Evolutionary conservation across 1,140 invertebrate genomes (phyloP).

Genomic region (Ladona fulva): DNA sequence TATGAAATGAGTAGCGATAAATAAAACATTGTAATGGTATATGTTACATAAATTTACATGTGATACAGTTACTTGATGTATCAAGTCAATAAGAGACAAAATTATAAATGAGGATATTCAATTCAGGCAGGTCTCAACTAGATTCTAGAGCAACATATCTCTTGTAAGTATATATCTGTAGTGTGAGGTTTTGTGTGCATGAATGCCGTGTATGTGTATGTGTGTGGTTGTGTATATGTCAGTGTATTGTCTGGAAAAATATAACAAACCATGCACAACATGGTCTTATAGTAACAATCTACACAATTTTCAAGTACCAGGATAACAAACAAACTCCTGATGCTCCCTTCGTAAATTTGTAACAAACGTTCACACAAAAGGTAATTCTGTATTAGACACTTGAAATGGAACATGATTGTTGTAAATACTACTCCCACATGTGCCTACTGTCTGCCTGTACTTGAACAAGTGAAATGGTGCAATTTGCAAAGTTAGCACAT

Average conservation of each 20-base stretch:
- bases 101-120: neutral
- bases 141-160: slow-evolving; percentile 1
- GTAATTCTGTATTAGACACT: slow-evolving; percentile 3
- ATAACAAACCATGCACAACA: slow-evolving; percentile 18
- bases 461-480: slow-evolving; percentile 9
- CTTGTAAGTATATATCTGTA: neutral
- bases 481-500: slow-evolving; percentile 3
- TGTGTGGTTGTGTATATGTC: neutral
- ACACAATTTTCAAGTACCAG: slow-evolving; percentile 17
- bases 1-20: neutral
- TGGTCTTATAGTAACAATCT: slow-evolving; percentile 16
- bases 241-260: slow-evolving; percentile 16
- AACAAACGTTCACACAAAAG: slow-evolving; percentile 14
- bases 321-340: slow-evolving; percentile 17
- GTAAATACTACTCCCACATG: slow-evolving; percentile 7
- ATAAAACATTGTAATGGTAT: neutral
- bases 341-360: slow-evolving; percentile 15
- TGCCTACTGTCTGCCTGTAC: slow-evolving; percentile 6
- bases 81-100: neutral
- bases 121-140: slow-evolving; percentile 8
- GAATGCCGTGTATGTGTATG: neutral
- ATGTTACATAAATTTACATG: neutral
- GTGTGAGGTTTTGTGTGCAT: neutral
- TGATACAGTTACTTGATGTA: neutral
- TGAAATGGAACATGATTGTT: slow-evolving; percentile 7